Percentiles rank a stretch among this genome's conserved stretches.
These are phyloP conservation scores for Coturnix japonica DNA, from an alignment of 2,113 vertebrate genomes.

Conservation along the genomic window DNA sequence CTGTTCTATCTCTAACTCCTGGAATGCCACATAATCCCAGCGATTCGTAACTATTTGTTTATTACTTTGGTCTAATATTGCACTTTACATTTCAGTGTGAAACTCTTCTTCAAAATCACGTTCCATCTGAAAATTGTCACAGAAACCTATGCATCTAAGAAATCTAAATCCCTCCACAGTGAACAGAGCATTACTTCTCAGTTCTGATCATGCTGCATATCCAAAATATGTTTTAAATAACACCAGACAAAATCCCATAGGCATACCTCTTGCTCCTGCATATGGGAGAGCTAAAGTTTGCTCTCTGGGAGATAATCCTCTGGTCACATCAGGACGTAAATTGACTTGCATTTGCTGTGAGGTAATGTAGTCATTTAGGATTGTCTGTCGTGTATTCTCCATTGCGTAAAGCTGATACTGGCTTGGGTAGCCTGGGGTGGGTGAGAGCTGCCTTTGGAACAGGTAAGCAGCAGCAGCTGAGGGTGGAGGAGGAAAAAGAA, in stretches of 20 bases:
- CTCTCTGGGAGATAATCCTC: constrained; percentile 93
- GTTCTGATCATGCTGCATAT: neutral
- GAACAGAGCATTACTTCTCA: neutral
- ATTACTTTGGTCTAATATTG: neutral
- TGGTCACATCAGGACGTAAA: constrained; percentile 87
- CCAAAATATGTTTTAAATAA: neutral
- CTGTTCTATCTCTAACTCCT: neutral
- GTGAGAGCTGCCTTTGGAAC: constrained; percentile 94
- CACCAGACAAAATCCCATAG: constrained; percentile 10
- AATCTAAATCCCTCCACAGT: neutral
- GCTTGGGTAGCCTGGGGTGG: constrained; percentile 92
- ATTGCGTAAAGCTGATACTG: constrained; percentile 98
- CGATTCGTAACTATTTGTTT: neutral
- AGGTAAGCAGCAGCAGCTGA: constrained; percentile 87
- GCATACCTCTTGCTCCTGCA: constrained; percentile 87
- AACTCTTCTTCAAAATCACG: neutral
- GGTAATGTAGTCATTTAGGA: constrained; percentile 98
- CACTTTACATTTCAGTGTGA: neutral
- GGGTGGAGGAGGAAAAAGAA: neutral
- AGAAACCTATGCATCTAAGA: neutral
- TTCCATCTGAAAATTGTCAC: neutral
- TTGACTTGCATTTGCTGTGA: constrained; percentile 99
- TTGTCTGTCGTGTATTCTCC: constrained; percentile 98
- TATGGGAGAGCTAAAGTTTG: constrained; percentile 89
- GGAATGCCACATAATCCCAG: neutral